These are phyloP conservation scores for Lathronympha strigana DNA, from an alignment of 2,888 invertebrate genomes.

Conservation along the genomic window DNA sequence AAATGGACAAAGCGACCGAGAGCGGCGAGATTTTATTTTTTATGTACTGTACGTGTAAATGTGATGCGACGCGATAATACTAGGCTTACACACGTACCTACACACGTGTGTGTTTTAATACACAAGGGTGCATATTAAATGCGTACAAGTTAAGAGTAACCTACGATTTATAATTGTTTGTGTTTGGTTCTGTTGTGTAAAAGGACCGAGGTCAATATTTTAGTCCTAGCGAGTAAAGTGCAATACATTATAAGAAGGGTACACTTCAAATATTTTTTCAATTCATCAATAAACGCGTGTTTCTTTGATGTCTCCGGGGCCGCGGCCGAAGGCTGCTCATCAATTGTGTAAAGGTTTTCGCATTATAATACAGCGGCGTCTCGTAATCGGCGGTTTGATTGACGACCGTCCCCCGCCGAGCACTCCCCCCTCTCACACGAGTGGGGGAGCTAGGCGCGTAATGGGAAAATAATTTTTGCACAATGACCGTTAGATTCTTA, in stretches of 20 bases:
- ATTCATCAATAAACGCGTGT: not conserved
- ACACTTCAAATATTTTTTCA: too few relatives aligned
- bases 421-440: not conserved
- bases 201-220: too few relatives aligned
- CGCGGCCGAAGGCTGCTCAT: slow-evolving; percentile 35
- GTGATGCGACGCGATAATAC: not conserved
- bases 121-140: too few relatives aligned
- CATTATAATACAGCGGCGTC: slow-evolving; percentile 39
- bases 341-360: slow-evolving; percentile 41
- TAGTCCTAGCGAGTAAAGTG: too few relatives aligned
- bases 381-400: slow-evolving; percentile 46
- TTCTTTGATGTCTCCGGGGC: not conserved
- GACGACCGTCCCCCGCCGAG: slow-evolving; percentile 41
- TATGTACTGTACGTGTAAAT: not conserved
- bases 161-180: too few relatives aligned
- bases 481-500: slow-evolving; percentile 57
- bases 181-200: too few relatives aligned
- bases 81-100: too few relatives aligned
- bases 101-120: too few relatives aligned
- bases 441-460: slow-evolving; percentile 41
- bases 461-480: slow-evolving; percentile 55
- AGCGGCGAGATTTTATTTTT: not conserved
- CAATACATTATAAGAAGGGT: too few relatives aligned
- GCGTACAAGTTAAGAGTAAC: too few relatives aligned
- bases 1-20: not conserved